These are phyloP conservation scores for Epinephelus fuscoguttatus DNA, from an alignment of 2,113 vertebrate genomes.

Conservation along the genomic window DNA sequence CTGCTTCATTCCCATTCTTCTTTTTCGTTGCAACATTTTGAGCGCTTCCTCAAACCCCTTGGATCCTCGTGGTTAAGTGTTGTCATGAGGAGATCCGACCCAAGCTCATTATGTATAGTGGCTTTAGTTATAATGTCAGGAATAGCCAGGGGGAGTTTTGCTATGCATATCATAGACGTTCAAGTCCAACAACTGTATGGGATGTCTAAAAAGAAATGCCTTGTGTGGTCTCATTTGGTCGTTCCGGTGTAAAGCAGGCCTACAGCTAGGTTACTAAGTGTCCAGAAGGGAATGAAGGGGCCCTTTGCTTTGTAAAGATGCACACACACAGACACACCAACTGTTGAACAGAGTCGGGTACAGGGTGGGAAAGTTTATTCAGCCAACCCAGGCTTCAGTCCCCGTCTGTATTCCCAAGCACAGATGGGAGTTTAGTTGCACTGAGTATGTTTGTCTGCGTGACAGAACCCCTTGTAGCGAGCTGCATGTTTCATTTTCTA, in stretches of 20 bases:
- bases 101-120: background rate
- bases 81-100: slow-evolving; percentile 1
- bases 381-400: slow-evolving; percentile 59
- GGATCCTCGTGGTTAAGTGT: background rate
- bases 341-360: slow-evolving; percentile 60
- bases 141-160: background rate
- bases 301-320: slow-evolving; percentile 63
- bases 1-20: background rate
- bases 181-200: background rate
- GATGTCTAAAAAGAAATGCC: slow-evolving; percentile 23
- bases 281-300: slow-evolving; percentile 70
- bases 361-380: slow-evolving; percentile 80
- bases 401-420: slow-evolving; percentile 61
- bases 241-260: slow-evolving; percentile 33
- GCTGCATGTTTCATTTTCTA: slow-evolving; percentile 47
- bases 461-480: slow-evolving; percentile 44
- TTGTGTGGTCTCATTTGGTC: slow-evolving; percentile 12
- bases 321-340: slow-evolving; percentile 47
- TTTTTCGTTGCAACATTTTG: slow-evolving; percentile 5
- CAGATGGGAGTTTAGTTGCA: slow-evolving; percentile 67
- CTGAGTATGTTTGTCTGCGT: slow-evolving; percentile 56
- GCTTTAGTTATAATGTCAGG: background rate
- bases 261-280: slow-evolving; percentile 60
- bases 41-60: slow-evolving; percentile 20
- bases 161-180: background rate